Conservation (phyloP, 2,888 invertebrate species). For the Leptarthrus brevirostris region DNA sequence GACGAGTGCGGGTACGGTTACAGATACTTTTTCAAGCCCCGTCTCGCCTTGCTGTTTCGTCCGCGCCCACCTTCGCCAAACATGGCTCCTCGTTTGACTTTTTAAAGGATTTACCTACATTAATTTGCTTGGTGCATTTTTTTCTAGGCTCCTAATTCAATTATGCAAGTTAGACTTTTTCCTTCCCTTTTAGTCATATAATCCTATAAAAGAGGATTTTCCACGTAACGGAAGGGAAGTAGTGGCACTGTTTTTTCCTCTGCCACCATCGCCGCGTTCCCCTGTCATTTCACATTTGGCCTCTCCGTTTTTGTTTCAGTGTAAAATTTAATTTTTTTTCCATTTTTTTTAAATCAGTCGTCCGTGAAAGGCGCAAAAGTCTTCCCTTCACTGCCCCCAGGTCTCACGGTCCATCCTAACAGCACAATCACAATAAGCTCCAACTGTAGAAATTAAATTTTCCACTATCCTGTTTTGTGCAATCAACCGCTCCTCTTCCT, state of each 20-base stretch:
- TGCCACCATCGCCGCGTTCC: neutral
- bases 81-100: constrained; percentile 6
- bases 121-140: constrained; percentile 25
- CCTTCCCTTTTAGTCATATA: constrained; percentile 36
- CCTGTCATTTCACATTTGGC: too few species aligned
- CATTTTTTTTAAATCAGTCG: constrained; percentile 1
- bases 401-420: neutral
- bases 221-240: constrained; percentile 41
- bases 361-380: constrained; percentile 23
- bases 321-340: constrained; percentile 9
- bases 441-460: neutral
- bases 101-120: constrained; percentile 47
- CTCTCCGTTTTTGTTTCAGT: neutral
- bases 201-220: constrained; percentile 45
- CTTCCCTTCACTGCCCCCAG: neutral
- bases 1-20: neutral
- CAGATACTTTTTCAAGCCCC: neutral
- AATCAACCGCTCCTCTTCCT: constrained; percentile 27
- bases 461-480: constrained; percentile 19
- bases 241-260: constrained; percentile 16
- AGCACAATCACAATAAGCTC: neutral
- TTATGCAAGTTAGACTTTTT: constrained; percentile 39
- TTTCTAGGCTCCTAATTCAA: constrained; percentile 45
- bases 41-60: neutral
- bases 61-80: too few species aligned